Evolutionary conservation across 2,113 vertebrate genomes (phyloP).

Genomic region (Neotoma lepida): DNA sequence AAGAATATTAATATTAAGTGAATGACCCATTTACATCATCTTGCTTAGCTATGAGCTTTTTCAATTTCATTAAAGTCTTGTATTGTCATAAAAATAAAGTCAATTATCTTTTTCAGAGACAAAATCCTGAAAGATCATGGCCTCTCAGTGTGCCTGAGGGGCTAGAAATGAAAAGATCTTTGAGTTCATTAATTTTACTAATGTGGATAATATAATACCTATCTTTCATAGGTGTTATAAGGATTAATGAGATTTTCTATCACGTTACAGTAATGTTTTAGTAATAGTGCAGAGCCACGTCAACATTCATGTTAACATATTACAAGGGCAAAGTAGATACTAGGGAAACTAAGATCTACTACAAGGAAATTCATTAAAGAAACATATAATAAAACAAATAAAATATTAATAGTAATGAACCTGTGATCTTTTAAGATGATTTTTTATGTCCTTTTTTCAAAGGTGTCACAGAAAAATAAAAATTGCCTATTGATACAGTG

Average conservation of each 20-base stretch:
- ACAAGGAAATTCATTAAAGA: background rate
- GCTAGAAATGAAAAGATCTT: conserved; percentile 63
- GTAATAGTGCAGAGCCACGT: background rate
- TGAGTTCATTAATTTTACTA: conserved; percentile 68
- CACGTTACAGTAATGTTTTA: background rate
- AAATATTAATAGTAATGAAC: conserved; percentile 1
- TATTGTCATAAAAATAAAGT: conserved; percentile 54
- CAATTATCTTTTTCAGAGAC: conserved; percentile 61
- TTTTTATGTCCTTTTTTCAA: background rate
- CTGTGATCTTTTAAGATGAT: background rate
- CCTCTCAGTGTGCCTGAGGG: conserved; percentile 15
- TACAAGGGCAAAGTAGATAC: background rate
- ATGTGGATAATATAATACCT: conserved; percentile 26
- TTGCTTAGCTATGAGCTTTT: conserved; percentile 35
- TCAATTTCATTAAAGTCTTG: conserved; percentile 4
- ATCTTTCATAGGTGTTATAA: conserved; percentile 49
- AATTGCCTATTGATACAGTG: background rate
- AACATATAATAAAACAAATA: background rate
- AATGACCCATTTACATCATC: conserved; percentile 29
- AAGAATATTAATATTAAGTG: background rate
- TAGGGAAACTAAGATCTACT: background rate
- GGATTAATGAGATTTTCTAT: conserved; percentile 49
- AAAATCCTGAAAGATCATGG: conserved; percentile 39
- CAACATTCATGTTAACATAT: background rate
- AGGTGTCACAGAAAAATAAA: background rate